Evolutionary conservation across 2,113 vertebrate species (phyloP), one percentile per base, ranked within the genome.

Genomic region (Tenrec ecaudatus): DNA sequence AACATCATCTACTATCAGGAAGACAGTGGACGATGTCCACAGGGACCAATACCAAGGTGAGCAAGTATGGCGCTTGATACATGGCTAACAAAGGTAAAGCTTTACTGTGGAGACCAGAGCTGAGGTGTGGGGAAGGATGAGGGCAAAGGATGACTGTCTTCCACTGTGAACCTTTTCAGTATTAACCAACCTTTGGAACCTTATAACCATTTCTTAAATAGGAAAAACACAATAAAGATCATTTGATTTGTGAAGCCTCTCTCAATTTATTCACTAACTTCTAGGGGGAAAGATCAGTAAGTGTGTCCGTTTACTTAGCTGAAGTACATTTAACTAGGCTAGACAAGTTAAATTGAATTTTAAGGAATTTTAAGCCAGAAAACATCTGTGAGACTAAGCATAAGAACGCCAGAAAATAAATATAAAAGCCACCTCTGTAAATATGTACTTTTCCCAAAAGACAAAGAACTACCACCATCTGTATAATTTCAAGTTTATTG

Each of bases 171-270:
- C 6, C 23, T 88, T 91, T 71, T 64, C 75, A 60, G 58, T 69
- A 82, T 75, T 89, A 89, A 94, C n/a, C 73, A 91, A 88, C 14
- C 23, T 88, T 93, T 94, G 68, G 90, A 62, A 0, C 3, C 81
- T 17, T 2, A 62, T 91, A 82, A 95, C 86, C 12, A 69, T n/a
- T 53, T 73, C 92, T 77, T 29, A 69, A 96, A 68, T 78, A 27
- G 25, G 85, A 93, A 73, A 38, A 86, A 10, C 22, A 75, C 6
- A 71, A 83, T 31, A 80, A 82, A 75, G 15, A 31, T 31, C 57
- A 14, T 8, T 90, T 16, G n/a, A 62, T 92, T 94, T 40, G 78
- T 60, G 23, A 92, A 76, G 16, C 1, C 27, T 86, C 27, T 31
- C 20, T 14, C 20, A 90, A 88, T 82, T 92, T 73, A 86, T 76